phyloP scores from a whole-genome alignment of 2,888 invertebrate species.

The Rhogogaster chlorosoma region DNA sequence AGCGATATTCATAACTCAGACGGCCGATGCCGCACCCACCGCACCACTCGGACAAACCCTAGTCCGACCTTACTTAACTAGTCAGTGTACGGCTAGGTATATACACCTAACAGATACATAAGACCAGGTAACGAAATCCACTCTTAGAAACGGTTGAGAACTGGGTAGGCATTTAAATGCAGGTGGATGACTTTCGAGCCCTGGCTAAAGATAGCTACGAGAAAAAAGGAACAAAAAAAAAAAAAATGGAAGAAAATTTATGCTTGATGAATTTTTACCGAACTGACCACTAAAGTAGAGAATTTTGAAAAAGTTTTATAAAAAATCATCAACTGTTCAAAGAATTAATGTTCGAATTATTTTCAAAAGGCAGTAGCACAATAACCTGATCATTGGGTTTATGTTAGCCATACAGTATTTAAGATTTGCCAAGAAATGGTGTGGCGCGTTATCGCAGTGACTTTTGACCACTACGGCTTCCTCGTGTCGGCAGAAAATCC shows the following conservation, averaged over 20 bases:
- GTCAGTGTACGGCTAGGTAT: background rate
- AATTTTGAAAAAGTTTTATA: background rate
- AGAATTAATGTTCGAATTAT: background rate
- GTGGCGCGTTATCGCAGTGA: background rate
- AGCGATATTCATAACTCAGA: conserved; percentile 53
- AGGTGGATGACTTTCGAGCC: background rate
- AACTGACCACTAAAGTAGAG: background rate
- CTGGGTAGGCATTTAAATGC: conserved; percentile 25
- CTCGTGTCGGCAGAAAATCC: conserved; percentile 19
- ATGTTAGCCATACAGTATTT: background rate
- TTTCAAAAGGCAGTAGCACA: background rate
- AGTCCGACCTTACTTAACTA: conserved; percentile 38
- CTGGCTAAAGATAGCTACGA: background rate
- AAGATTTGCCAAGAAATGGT: conserved; percentile 5
- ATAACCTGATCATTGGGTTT: background rate
- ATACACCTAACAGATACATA: background rate
- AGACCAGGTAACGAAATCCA: background rate
- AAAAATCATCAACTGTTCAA: background rate
- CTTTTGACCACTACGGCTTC: conserved; percentile 36
- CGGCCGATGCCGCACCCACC: conserved; percentile 37
- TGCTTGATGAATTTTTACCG: background rate
- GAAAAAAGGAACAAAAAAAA: background rate
- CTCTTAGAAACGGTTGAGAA: conserved; percentile 27
- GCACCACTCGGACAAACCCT: conserved; percentile 22
- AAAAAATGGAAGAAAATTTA: background rate